Evolutionary conservation across 1,140 invertebrate species (phyloP).

Genomic region (Zeugodacus cucurbitae): DNA sequence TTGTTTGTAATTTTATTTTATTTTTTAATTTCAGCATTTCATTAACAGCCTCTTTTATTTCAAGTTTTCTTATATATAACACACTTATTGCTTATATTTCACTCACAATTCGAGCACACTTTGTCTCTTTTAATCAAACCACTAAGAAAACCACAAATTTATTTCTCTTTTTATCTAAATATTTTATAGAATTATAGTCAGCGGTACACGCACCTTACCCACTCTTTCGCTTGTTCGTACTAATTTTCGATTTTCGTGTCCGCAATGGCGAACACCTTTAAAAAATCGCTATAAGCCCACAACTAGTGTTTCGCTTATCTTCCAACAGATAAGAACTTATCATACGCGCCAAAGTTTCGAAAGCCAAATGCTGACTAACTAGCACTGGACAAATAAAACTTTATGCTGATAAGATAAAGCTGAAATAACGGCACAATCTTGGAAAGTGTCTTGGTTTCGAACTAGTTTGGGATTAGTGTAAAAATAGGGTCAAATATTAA

Average conservation of each 20-base stretch:
- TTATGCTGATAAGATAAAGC: neutral
- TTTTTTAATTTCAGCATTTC: neutral
- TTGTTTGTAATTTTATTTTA: neutral
- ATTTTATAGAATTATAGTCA: neutral
- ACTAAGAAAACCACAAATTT: neutral
- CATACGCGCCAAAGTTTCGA: conserved; percentile 5
- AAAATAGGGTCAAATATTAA: too few species aligned
- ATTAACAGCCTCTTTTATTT: neutral
- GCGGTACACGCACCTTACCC: conserved; percentile 15
- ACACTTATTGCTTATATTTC: neutral
- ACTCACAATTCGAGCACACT: neutral
- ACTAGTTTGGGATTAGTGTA: too few species aligned
- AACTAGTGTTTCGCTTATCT: neutral
- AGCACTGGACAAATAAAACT: neutral
- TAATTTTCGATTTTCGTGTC: neutral
- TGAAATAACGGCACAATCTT: neutral
- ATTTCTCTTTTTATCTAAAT: neutral
- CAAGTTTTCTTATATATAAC: neutral
- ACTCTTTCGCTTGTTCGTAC: conserved; percentile 25
- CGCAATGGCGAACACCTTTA: neutral
- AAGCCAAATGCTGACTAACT: neutral
- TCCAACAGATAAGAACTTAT: conserved; percentile 1
- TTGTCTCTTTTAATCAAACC: neutral
- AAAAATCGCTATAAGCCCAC: neutral
- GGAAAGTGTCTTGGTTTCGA: too few species aligned